Conservation (phyloP, 1,140 invertebrate genomes). For the Kradibia gibbosae region DNA sequence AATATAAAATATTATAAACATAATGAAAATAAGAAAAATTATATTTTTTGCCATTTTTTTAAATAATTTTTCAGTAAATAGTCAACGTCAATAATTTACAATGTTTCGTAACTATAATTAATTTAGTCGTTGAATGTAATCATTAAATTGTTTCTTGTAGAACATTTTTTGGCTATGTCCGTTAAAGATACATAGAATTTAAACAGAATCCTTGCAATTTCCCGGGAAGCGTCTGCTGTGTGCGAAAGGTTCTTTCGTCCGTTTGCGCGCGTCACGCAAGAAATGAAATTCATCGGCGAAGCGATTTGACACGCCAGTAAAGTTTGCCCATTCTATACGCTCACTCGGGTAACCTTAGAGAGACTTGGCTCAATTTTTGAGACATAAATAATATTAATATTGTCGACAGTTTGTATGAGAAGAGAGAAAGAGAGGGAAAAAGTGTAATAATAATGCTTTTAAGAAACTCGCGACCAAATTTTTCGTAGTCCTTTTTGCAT, state of each 20-base stretch:
- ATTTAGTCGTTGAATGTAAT: not conserved
- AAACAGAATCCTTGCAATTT: conserved; percentile 6
- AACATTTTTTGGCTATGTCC: not conserved
- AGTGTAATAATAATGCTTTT: conserved; percentile 1
- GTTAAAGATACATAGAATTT: conserved; percentile 24
- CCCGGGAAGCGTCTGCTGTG: not conserved
- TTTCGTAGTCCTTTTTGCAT: not conserved
- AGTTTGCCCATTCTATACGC: conserved; percentile 39
- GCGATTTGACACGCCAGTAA: conserved; percentile 66
- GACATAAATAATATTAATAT: conserved; percentile 44
- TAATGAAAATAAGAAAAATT: too few relatives aligned
- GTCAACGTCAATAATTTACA: not conserved
- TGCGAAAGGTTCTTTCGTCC: not conserved
- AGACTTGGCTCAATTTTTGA: conserved; percentile 42
- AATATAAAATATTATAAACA: too few relatives aligned
- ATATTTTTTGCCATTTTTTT: not conserved
- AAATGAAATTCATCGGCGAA: conserved; percentile 54
- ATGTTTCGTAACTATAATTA: conserved; percentile 11
- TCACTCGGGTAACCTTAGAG: not conserved
- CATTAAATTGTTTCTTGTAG: not conserved
- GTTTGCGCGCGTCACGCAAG: conserved; percentile 18
- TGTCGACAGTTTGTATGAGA: conserved; percentile 3
- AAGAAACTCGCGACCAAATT: not conserved
- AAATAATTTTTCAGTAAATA: not conserved
- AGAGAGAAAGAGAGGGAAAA: not conserved